These are phyloP conservation scores for Coenonympha glycerion DNA, from an alignment of 2,888 invertebrate species.

Conservation along the genomic window DNA sequence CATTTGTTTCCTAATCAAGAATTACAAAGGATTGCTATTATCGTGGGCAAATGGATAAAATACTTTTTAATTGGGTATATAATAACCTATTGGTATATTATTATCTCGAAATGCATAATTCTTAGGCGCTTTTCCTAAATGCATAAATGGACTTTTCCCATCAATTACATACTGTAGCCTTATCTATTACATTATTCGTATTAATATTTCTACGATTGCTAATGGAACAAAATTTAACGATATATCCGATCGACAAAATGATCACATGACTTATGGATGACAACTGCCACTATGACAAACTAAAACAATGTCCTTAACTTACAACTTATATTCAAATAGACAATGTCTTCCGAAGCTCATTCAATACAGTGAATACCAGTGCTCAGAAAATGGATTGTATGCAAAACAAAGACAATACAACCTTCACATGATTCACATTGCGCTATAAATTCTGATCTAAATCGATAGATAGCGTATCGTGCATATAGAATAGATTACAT, in stretches of 20 bases:
- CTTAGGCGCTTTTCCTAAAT: no score
- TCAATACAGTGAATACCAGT: constrained; percentile 30
- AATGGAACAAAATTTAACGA: no score
- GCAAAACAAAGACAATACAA: constrained; percentile 44
- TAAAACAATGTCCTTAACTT: no score
- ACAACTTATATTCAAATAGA: not conserved
- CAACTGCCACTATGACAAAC: not conserved
- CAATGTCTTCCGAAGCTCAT: not conserved
- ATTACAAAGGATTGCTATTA: not conserved
- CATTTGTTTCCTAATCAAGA: not conserved
- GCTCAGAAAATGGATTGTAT: constrained; percentile 57
- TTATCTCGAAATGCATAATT: no score
- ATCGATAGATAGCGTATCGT: not conserved
- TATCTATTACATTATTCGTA: no score
- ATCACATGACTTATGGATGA: no score
- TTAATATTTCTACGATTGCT: no score
- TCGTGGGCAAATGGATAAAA: not conserved
- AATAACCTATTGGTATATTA: no score
- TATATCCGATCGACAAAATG: no score
- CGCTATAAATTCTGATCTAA: constrained; percentile 27
- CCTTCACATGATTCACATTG: constrained; percentile 54
- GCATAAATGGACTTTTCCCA: no score
- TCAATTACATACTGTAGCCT: no score
- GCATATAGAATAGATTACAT: constrained; percentile 2
- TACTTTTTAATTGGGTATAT: no score